Conservation (phyloP, 1,140 invertebrate genomes). For the Fragariocoptes setiger region DNA sequence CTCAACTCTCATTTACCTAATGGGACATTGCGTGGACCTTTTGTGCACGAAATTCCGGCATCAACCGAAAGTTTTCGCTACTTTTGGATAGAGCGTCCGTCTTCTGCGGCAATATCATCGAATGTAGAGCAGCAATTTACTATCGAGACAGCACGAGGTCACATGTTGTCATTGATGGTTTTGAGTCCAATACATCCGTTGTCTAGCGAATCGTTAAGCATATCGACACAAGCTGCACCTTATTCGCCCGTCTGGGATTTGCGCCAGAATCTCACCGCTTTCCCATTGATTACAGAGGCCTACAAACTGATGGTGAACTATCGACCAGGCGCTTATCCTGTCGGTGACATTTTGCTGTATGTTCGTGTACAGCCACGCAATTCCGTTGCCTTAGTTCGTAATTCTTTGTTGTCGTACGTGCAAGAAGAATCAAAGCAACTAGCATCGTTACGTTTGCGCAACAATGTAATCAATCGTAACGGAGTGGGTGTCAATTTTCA, state of each 20-base stretch:
- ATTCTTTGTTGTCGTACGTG: not conserved
- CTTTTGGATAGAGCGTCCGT: too few relatives aligned
- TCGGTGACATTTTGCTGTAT: slow-evolving; percentile 47
- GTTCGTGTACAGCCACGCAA: slow-evolving; percentile 15
- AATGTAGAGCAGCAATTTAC: slow-evolving; percentile 4
- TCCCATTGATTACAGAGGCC: slow-evolving; percentile 51
- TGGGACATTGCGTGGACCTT: too few relatives aligned
- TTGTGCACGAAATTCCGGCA: too few relatives aligned
- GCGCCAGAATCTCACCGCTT: slow-evolving; percentile 42
- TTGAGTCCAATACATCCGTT: slow-evolving; percentile 57
- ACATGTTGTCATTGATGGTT: slow-evolving; percentile 15
- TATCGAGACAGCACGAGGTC: slow-evolving; percentile 9
- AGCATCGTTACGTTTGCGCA: slow-evolving; percentile 12
- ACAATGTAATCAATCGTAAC: slow-evolving; percentile 34
- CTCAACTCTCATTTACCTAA: too few relatives aligned
- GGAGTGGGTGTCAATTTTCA: slow-evolving; percentile 52
- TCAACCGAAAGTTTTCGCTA: too few relatives aligned
- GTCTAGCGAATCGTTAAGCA: slow-evolving; percentile 41
- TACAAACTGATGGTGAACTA: slow-evolving; percentile 50
- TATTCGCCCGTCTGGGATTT: slow-evolving; percentile 29
- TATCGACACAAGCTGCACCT: slow-evolving; percentile 28
- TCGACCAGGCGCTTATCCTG: slow-evolving; percentile 34
- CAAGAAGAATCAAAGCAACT: slow-evolving; percentile 3
- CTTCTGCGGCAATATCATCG: too few relatives aligned
- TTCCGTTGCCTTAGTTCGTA: not conserved